Percentiles rank a stretch among this genome's conserved stretches.
phyloP scores from a whole-genome alignment of 2,888 invertebrate genomes.

The Rhingia rostrata region DNA sequence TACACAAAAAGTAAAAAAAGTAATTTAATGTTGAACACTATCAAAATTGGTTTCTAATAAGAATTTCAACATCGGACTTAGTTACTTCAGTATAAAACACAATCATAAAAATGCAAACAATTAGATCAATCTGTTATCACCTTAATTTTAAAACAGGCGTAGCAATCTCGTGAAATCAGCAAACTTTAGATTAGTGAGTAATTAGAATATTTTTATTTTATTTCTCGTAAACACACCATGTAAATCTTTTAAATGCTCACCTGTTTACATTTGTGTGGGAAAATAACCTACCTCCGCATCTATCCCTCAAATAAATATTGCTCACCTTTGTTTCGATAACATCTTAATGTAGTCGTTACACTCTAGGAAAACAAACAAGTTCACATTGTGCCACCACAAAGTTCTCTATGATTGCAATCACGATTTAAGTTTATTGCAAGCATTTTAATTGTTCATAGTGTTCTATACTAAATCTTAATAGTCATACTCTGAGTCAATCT shows the following conservation, averaged over 20 bases:
- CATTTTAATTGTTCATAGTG: constrained; percentile 32
- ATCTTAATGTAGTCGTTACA: constrained; percentile 37
- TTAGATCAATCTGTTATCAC: no score
- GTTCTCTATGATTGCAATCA: constrained; percentile 46
- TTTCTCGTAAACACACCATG: not conserved
- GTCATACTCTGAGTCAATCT: constrained; percentile 27
- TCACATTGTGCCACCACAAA: constrained; percentile 11
- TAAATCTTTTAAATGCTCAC: not conserved
- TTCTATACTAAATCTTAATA: constrained; percentile 21
- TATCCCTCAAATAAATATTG: constrained; percentile 18
- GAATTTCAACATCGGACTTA: no score
- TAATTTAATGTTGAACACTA: no score
- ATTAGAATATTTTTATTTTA: not conserved
- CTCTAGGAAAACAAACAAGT: constrained; percentile 7
- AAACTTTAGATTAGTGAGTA: not conserved
- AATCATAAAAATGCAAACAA: no score
- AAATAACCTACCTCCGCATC: constrained; percentile 25
- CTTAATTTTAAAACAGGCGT: no score
- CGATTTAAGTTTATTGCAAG: constrained; percentile 55
- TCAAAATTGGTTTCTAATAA: no score
- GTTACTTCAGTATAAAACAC: no score
- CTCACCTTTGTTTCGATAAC: constrained; percentile 40
- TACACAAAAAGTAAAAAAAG: no score
- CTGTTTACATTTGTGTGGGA: constrained; percentile 49
- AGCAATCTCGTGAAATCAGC: not conserved